Conservation (phyloP, 2,113 vertebrate species). For the Zosterops lateralis region DNA sequence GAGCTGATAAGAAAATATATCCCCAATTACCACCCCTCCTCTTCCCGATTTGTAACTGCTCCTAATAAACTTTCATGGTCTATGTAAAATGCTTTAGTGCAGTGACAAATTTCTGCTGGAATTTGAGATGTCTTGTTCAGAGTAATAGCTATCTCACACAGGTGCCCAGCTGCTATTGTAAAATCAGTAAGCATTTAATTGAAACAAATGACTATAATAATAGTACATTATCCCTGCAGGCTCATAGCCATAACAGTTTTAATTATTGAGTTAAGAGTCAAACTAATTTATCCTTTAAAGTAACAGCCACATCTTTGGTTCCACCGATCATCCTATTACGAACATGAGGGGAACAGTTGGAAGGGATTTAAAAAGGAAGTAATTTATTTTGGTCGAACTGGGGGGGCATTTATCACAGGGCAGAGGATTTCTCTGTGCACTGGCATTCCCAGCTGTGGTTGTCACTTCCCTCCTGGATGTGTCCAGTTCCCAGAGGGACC, state of each 20-base stretch:
- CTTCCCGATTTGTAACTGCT: slow-evolving; percentile 62
- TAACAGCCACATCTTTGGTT: slow-evolving; percentile 76
- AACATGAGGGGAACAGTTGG: slow-evolving; percentile 54
- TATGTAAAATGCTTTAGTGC: slow-evolving; percentile 65
- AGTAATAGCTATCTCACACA: slow-evolving; percentile 93
- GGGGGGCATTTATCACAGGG: background rate
- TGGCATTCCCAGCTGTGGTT: background rate
- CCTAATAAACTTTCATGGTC: slow-evolving; percentile 78
- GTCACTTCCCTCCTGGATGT: background rate
- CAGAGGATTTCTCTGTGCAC: slow-evolving; percentile 19
- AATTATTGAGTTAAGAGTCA: slow-evolving; percentile 97
- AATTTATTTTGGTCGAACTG: slow-evolving; percentile 43
- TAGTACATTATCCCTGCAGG: slow-evolving; percentile 99
- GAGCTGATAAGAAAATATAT: slow-evolving; percentile 60
- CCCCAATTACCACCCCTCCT: slow-evolving; percentile 37
- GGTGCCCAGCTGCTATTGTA: slow-evolving; percentile 98
- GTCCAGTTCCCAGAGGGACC: background rate
- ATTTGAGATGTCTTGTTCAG: slow-evolving; percentile 95
- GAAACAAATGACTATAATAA: slow-evolving; percentile 99
- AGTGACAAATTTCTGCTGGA: slow-evolving; percentile 80
- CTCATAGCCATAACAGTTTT: slow-evolving; percentile 94
- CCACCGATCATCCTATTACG: slow-evolving; percentile 69
- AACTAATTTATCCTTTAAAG: slow-evolving; percentile 94
- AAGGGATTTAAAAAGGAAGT: slow-evolving; percentile 56
- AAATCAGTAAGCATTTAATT: slow-evolving; percentile 99